These are phyloP conservation scores for Tineola bisselliella DNA, from an alignment of 2,888 invertebrate genomes.

Conservation along the genomic window DNA sequence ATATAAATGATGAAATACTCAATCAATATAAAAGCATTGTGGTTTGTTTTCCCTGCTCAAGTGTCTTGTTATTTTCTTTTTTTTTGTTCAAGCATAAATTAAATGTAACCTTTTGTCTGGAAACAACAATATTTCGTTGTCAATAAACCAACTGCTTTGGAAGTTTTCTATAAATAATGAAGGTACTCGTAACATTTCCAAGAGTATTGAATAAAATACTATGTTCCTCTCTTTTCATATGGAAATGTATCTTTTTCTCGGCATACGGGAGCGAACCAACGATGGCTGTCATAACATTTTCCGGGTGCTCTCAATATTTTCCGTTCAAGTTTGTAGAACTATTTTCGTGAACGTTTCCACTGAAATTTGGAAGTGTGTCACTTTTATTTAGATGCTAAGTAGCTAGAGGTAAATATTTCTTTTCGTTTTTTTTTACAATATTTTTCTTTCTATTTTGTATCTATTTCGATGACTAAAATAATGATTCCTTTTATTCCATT, in stretches of 20 bases:
- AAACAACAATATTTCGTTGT: background rate
- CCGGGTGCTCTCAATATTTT: slow-evolving; percentile 9
- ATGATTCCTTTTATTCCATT: too few species aligned
- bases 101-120: background rate
- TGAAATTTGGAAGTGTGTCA: slow-evolving; percentile 11
- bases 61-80: background rate
- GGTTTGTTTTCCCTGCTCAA: background rate
- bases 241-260: slow-evolving; percentile 12
- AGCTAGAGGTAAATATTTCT: background rate
- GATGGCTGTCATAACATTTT: slow-evolving; percentile 13
- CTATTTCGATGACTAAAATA: too few species aligned
- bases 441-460: too few species aligned
- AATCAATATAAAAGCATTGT: background rate
- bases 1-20: background rate
- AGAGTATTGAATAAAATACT: slow-evolving; percentile 5
- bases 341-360: background rate
- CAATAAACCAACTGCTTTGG: slow-evolving; percentile 3
- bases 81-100: background rate
- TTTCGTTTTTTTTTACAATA: too few species aligned
- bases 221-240: slow-evolving; percentile 12
- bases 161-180: slow-evolving; percentile 1
- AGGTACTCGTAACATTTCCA: background rate
- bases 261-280: slow-evolving; percentile 4
- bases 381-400: background rate
- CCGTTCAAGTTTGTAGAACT: slow-evolving; percentile 6